Evolutionary conservation across 2,888 invertebrate species (phyloP), one percentile per base, ranked within the genome.

Genomic region (Creontiades dilutus): DNA sequence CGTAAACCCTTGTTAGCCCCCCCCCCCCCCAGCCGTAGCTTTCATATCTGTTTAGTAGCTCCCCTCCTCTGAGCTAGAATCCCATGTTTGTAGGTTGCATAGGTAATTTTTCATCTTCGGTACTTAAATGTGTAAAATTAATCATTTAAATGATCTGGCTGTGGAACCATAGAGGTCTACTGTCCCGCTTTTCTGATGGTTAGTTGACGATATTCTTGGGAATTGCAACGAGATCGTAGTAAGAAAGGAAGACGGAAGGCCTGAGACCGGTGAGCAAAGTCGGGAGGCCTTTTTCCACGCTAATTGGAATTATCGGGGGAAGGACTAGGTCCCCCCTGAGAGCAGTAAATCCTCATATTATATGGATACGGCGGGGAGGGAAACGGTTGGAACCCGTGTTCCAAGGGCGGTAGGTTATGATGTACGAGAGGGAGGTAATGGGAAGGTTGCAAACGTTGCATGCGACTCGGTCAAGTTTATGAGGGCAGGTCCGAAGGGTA

Each of bases 381-480:
- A 78, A 78, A 78, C 78, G 78, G 78, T 47, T 78, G 19, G 37
- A 78, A 78, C 78, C 78, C 78, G 46, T 78, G 78, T 78, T 47
- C 78, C 47, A 78, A 47, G 78, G 78, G 37, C 78, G 78, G 78
- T 47, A 78, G 19, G 78, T 47, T 37, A 16, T 78, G 78, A 78
- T 47, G 46, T 47, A 78, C 16, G 78, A 13, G 78, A 11, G 9
- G 4, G 37, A 76, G 37, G 37, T 28, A 19, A 11, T 12, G n/a
- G 16, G 78, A 19, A 16, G 78, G 37, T 12, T n/a, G 78, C n/a
- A 14, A 37, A 46, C 12, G 82, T 82, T 82, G 82, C 82, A 82
- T 82, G 82, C 82, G 82, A 82, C 82, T 23, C 47, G 48, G 46
- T 78, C 16, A 82, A 52, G 48, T 82, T 82, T 82, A 82, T 52